Evolutionary conservation across 1,140 invertebrate genomes (phyloP), one percentile per base, ranked within the genome.

Genomic region (Hydropsyche tenuis): DNA sequence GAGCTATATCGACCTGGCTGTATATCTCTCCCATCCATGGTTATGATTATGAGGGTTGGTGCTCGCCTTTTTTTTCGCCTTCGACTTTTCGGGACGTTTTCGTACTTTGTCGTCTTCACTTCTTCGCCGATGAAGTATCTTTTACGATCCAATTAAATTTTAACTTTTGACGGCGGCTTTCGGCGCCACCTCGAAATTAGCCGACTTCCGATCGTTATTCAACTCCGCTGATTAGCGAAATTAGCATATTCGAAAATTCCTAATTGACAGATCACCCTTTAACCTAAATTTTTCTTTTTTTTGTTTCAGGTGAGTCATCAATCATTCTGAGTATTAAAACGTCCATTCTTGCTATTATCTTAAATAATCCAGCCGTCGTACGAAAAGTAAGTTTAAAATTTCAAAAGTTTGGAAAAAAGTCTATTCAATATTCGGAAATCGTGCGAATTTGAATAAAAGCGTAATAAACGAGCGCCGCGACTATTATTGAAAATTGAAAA

Each of bases 131-230:
- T 60, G 20, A 25, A 60, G 56, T 60, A 60, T 60, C 56, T 60
- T 60, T 60, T 60, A 60, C 56, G 56, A 60, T 60, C 56, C 56
- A 60, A 60, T 60, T 60, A 60, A 60, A 60, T 60, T 60, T 60
- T 25, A 60, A 60, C 56, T 60, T 60, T 25, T 20, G 56, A 60
- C 23, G 22, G 56, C 22, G 56, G 20, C 11, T 18, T 23, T 60
- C 22, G 11, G 7, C 22, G 14, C 56, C 22, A 12, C 5, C 56
- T 23, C 23, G 20, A 25, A n/a, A 37, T 37, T 37, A 37, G 30
- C 30, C 30, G 30, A 9, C 30, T 37, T 37, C 30, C 30, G 30
- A 37, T 37, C 30, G 20, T 53, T 60, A 60, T 60, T 60, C 56
- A 60, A 60, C 20, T 60, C n/a, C 56, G 22, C 7, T 60, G 56